Percentiles rank a stretch among this genome's conserved stretches.
These are phyloP conservation scores for Gallirallus australis DNA, from an alignment of 2,797 vertebrate genomes.

Conservation along the genomic window DNA sequence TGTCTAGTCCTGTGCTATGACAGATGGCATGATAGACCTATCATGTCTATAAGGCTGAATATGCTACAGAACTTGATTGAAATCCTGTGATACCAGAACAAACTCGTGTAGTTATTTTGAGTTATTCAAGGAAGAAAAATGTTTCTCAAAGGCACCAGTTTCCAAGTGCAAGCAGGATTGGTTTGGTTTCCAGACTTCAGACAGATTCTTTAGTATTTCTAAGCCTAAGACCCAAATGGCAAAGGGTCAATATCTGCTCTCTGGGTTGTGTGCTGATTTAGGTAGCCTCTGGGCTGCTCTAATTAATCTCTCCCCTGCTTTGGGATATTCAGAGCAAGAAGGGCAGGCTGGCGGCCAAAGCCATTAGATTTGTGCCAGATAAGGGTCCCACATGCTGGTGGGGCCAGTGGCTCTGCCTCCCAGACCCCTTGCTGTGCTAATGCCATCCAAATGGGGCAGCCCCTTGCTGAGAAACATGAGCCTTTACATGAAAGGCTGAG, in stretches of 20 bases:
- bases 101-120: neutral
- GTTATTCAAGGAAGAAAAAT: neutral
- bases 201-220: neutral
- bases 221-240: neutral
- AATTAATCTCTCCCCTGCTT: neutral
- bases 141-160: neutral
- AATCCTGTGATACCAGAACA: neutral
- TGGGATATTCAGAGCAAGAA: neutral
- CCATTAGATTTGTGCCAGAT: neutral
- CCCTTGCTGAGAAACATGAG: neutral
- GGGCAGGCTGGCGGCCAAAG: neutral
- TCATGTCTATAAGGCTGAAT: neutral
- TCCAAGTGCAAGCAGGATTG: neutral
- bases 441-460: neutral
- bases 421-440: neutral
- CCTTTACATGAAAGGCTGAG: neutral
- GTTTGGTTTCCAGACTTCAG: slow-evolving; percentile 31
- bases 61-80: neutral
- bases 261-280: neutral
- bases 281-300: neutral
- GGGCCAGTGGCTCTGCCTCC: neutral
- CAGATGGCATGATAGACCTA: fast-evolving
- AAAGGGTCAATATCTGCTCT: neutral
- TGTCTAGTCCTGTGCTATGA: neutral
- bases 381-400: neutral